phyloP scores from a whole-genome alignment of 2,888 invertebrate genomes.

The Epistrophe eligans region DNA sequence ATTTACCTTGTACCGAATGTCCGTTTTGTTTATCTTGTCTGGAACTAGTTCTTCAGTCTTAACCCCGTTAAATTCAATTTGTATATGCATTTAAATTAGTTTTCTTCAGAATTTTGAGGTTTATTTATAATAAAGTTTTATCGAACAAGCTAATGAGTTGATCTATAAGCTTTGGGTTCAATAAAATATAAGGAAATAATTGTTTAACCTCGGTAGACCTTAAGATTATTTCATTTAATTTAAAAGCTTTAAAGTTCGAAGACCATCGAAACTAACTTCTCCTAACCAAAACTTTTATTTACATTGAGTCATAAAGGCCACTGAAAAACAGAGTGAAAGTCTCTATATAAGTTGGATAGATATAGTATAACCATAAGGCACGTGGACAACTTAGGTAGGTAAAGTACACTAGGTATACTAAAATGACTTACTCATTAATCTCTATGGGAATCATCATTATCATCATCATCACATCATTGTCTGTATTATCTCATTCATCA shows the following conservation, averaged over 20 bases:
- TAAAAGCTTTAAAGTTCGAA: slow-evolving; percentile 23
- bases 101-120: neutral
- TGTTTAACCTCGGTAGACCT: slow-evolving; percentile 1
- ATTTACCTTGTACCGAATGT: slow-evolving; percentile 2
- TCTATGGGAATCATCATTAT: neutral
- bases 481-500: slow-evolving; percentile 35
- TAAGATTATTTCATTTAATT: neutral
- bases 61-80: neutral
- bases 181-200: slow-evolving; percentile 10
- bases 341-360: neutral
- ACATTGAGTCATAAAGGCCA: neutral
- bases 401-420: slow-evolving; percentile 18
- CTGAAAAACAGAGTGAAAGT: slow-evolving; percentile 51
- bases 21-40: neutral
- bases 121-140: neutral
- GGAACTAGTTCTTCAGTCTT: slow-evolving; percentile 4
- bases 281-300: neutral
- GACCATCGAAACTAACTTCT: neutral
- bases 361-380: slow-evolving; percentile 38
- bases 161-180: neutral
- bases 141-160: neutral
- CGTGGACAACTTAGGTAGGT: slow-evolving; percentile 27
- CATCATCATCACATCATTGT: slow-evolving; percentile 1
- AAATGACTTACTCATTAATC: slow-evolving; percentile 16
- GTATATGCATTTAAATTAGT: neutral